Conservation (phyloP, 2,888 invertebrate genomes). For the Drosophila fungiperda region DNA sequence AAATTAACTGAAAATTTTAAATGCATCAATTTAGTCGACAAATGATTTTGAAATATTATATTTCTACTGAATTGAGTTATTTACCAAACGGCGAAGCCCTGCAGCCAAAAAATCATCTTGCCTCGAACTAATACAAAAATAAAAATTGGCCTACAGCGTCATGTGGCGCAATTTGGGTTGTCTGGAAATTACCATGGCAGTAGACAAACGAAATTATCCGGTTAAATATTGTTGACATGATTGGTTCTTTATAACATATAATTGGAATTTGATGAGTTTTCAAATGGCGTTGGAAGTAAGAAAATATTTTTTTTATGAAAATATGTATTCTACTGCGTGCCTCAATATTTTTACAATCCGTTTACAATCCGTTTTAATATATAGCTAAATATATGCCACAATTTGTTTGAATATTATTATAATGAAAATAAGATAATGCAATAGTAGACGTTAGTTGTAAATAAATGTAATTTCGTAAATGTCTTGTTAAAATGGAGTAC, state of each 20-base stretch:
- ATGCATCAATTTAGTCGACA: background rate
- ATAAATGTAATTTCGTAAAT: too few relatives aligned
- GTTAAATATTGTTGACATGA: background rate
- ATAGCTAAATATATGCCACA: background rate
- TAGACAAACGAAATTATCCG: slow-evolving; percentile 3
- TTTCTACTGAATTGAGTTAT: background rate
- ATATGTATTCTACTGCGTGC: too few relatives aligned
- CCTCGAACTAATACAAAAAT: background rate
- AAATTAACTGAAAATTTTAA: background rate
- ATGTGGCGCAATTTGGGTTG: background rate
- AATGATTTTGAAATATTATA: background rate
- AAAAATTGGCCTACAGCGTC: background rate
- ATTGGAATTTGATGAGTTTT: background rate
- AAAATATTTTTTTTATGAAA: background rate
- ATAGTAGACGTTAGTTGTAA: too few relatives aligned
- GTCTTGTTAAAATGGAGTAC: too few relatives aligned
- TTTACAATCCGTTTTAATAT: background rate
- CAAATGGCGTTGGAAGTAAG: background rate
- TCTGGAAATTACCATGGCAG: slow-evolving; percentile 14
- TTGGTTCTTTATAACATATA: background rate
- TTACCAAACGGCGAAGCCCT: background rate
- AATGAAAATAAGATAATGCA: too few relatives aligned
- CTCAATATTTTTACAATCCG: background rate
- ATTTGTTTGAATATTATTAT: too few relatives aligned
- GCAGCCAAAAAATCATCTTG: background rate